Conservation (phyloP, 2,888 invertebrate genomes). For the Dynastes hyllus region DNA sequence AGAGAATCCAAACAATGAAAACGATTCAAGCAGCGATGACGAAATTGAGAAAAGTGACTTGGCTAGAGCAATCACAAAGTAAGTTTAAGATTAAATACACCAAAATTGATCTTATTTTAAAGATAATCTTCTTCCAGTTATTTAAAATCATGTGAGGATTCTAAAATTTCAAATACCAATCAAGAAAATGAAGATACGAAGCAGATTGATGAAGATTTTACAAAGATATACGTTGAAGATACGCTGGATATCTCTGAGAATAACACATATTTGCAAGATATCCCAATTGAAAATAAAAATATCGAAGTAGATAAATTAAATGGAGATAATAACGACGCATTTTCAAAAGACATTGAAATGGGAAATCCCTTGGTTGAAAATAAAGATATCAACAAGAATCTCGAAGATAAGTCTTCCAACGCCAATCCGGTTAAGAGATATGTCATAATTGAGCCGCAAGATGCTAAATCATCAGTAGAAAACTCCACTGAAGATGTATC, state of each 20-base stretch:
- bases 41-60: conserved; percentile 16
- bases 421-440: neutral
- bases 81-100: neutral
- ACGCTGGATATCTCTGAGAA: neutral
- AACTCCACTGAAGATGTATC: neutral
- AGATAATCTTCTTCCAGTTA: neutral
- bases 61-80: conserved; percentile 21
- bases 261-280: neutral
- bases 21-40: conserved; percentile 14
- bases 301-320: conserved; percentile 9
- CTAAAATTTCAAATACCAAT: too few species aligned
- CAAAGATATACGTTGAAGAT: too few species aligned
- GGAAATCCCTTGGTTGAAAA: neutral
- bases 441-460: neutral
- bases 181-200: conserved; percentile 38
- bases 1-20: conserved; percentile 41
- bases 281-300: neutral
- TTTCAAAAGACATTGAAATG: neutral
- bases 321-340: neutral
- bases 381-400: neutral
- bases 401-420: neutral
- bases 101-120: neutral
- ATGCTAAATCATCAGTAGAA: neutral
- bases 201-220: conserved; percentile 26
- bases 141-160: neutral